Conservation (phyloP, 1,140 invertebrate genomes). For the Neuroterus valhalla region DNA sequence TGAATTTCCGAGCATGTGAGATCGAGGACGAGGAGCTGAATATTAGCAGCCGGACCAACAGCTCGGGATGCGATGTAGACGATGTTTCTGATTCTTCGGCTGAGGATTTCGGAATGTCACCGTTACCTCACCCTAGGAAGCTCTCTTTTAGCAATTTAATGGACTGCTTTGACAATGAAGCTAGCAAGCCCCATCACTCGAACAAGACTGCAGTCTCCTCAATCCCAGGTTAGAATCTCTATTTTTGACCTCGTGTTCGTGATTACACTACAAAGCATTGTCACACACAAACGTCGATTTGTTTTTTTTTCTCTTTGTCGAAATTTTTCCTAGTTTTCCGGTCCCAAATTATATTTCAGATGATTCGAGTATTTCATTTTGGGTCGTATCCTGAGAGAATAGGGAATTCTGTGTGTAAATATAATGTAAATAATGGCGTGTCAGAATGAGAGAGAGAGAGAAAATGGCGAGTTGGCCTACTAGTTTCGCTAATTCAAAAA, state of each 20-base stretch:
- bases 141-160: constrained; percentile 63
- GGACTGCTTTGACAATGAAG: constrained; percentile 65
- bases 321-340: background rate
- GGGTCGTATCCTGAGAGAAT: background rate
- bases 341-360: background rate
- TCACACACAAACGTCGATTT: background rate
- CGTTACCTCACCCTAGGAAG: constrained; percentile 64
- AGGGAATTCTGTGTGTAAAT: constrained; percentile 30
- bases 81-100: constrained; percentile 67
- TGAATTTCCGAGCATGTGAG: constrained; percentile 65
- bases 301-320: constrained; percentile 14
- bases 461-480: constrained; percentile 13
- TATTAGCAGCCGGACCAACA: constrained; percentile 66
- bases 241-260: constrained; percentile 1
- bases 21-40: constrained; percentile 68
- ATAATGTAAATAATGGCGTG: background rate
- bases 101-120: constrained; percentile 60
- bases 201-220: constrained; percentile 57
- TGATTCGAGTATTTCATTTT: constrained; percentile 12
- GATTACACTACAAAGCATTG: constrained; percentile 3
- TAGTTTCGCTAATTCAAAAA: background rate
- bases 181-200: constrained; percentile 49
- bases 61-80: constrained; percentile 68
- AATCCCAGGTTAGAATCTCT: constrained; percentile 41
- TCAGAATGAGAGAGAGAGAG: constrained; percentile 32